These are phyloP conservation scores for Atlantisia rogersi DNA, from an alignment of 2,113 vertebrate species.

Conservation along the genomic window DNA sequence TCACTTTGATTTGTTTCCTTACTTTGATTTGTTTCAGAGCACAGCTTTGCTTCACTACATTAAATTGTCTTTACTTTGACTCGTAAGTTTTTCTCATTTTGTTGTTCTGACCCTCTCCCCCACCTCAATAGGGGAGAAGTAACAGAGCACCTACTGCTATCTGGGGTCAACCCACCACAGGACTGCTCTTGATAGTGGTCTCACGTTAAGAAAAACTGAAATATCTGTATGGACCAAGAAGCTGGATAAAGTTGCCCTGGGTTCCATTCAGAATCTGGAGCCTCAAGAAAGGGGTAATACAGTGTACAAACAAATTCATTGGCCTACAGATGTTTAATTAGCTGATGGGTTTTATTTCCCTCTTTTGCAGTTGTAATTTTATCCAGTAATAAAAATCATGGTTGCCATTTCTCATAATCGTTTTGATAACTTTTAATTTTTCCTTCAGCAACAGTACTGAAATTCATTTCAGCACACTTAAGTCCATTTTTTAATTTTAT, in stretches of 20 bases:
- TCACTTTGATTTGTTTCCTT: background rate
- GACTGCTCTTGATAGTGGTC: background rate
- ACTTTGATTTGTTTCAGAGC: background rate
- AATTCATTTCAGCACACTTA: constrained; percentile 25
- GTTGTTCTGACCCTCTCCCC: background rate
- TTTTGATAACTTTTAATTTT: constrained; percentile 26
- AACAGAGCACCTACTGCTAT: background rate
- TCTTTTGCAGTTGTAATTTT: constrained; percentile 16
- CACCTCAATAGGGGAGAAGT: background rate
- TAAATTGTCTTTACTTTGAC: background rate
- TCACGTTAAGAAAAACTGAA: background rate
- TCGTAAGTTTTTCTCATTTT: background rate
- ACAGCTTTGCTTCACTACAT: background rate
- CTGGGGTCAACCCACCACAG: background rate
- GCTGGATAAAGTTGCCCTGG: background rate
- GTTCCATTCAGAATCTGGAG: background rate
- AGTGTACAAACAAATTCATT: background rate
- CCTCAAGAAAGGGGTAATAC: background rate
- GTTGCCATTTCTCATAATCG: background rate
- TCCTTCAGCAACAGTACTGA: background rate
- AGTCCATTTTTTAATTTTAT: background rate
- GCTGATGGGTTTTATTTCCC: background rate
- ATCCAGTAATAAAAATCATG: background rate
- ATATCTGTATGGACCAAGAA: background rate
- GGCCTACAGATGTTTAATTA: constrained; percentile 13